Evolutionary conservation across 2,797 vertebrate species (phyloP), one percentile per base, ranked within the genome.

Genomic region (Gobionotothen gibberifrons): DNA sequence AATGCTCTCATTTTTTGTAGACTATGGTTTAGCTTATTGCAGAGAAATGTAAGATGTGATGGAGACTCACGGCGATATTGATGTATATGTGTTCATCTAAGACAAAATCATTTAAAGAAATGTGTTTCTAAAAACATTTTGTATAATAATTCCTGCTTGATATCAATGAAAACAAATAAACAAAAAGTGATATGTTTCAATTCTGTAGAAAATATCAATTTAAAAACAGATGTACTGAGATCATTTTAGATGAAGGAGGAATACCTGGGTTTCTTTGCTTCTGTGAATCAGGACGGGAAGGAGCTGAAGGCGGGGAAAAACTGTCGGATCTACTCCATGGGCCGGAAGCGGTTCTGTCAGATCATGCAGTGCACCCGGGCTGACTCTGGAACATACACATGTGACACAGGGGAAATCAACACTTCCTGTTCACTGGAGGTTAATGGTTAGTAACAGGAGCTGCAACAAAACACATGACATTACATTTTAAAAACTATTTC

Each of bases 281-380:
- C 15, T 71, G 1, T 55, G 7, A 36, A 26, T 71, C 51, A 97
- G 98, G 94, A 96, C 0, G 95, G 95, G 14, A 60, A 57, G 3
- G 94, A 94, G 86, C 85, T 99, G 73, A 94, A 92, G 59, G 89
- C 86, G 0, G 92, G 93, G 74, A 93, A 94, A 84, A 93, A 90
- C 72, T 91, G 89, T 51, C 95, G 96, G 57, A 95, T 97, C 77
- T 97, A 96, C 90, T 96, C 96, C 0, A 95, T 94, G 88, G 96
- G 96, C 1, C 93, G 95, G 16, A 96, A 96, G 62, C 92, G 96
- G 16, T 92, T 97, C 84, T 95, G 96, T 81, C 97, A 98, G 92
- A 94, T 99, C 77, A 91, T 90, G 81, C 89, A 79, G 84, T 96
- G 96, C 0, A 76, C 84, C 36, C 63, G 67, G 26, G 57, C 74